Evolutionary conservation across 2,888 invertebrate genomes (phyloP).

Genomic region (Desoria tigrina): DNA sequence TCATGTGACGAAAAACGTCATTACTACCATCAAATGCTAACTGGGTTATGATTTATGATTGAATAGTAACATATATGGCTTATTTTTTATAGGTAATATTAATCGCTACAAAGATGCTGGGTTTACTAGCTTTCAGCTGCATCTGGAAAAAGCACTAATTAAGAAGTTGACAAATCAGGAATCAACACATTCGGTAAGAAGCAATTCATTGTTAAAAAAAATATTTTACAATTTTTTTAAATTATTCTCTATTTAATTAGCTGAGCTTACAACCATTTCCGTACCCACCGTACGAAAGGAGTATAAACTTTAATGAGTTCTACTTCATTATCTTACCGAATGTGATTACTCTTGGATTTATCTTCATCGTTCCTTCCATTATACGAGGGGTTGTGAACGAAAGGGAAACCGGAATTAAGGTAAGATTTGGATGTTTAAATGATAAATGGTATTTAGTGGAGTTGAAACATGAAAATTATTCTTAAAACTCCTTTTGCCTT

Average conservation of each 20-base stretch:
- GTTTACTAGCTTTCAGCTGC: slow-evolving; percentile 51
- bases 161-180: slow-evolving; percentile 27
- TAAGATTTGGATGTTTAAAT: too few relatives aligned
- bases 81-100: slow-evolving; percentile 25
- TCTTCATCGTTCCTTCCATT: slow-evolving; percentile 62
- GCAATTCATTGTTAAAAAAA: not conserved
- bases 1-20: too few relatives aligned
- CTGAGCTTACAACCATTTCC: slow-evolving; percentile 63
- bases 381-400: slow-evolving; percentile 64
- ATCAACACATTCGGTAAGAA: slow-evolving; percentile 21
- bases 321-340: slow-evolving; percentile 56
- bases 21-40: too few relatives aligned
- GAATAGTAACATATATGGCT: too few relatives aligned
- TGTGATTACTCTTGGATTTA: slow-evolving; percentile 59
- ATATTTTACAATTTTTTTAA: slow-evolving; percentile 16
- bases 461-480: too few relatives aligned
- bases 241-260: too few relatives aligned
- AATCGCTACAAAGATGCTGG: slow-evolving; percentile 44
- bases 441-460: not conserved
- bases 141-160: slow-evolving; percentile 50
- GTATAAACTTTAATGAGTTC: slow-evolving; percentile 54
- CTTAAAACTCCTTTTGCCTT: not conserved
- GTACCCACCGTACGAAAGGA: slow-evolving; percentile 58
- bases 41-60: too few relatives aligned
- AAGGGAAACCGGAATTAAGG: slow-evolving; percentile 65